Evolutionary conservation across 2,888 invertebrate genomes (phyloP), one percentile per base, ranked within the genome.

Genomic region (Conchocele bisecta): DNA sequence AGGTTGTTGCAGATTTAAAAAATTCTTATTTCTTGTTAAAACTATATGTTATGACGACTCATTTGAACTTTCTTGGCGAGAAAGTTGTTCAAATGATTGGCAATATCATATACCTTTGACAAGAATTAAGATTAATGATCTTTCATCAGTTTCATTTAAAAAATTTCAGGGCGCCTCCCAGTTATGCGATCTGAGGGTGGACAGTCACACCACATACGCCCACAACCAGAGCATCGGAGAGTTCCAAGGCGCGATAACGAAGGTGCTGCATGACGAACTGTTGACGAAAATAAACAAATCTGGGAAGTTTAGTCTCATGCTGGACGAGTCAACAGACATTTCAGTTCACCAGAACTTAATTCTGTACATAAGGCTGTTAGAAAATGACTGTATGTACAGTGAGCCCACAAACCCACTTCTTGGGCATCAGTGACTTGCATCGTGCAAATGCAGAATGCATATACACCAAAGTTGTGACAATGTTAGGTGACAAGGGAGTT

Each of bases 291-390:
- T 3, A 24, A 33, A 31, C 20, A 33, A 28, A 24, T 56, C 54
- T 56, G 63, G 28, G 13, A 53, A 28, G 28, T 70, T 64, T 35
- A 70, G 64, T 70, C 51, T 63, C 2, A 58, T 69, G 63, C 33
- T 69, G 9, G 63, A 69, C 58, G 63, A 63, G 28, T 41, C 51
- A 11, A 70, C 64, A 5, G 64, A 64, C 28, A 31, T 58, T n/a
- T 69, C 63, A 20, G 53, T 70, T 31, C 57, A 58, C 24, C 60
- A 68, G 48, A 57, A 69, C 31, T 20, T 69, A 35, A 63, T 61
- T 44, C 13, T 29, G 15, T 63, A 46, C 39, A 60, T 68, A 29
- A 64, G 64, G 59, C 28, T 39, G 46, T 17, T 26, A 22, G 22
- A 44, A 69, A 51, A 29, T 26, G 15, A 17, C 28, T 46, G 35